These are phyloP conservation scores for Pherbina coryleti DNA, from an alignment of 2,888 invertebrate genomes.

Conservation along the genomic window DNA sequence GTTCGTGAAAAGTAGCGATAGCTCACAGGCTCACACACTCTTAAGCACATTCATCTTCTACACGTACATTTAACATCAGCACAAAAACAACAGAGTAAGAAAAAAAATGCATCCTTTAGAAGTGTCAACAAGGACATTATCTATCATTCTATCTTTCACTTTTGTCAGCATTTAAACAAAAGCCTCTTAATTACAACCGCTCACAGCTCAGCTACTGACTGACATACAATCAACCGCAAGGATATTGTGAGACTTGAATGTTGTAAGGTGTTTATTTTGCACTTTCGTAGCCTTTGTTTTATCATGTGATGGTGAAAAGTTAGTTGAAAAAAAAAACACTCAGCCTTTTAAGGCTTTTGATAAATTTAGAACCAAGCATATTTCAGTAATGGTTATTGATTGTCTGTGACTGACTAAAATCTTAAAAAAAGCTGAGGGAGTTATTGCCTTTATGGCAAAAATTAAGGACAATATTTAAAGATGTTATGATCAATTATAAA, in stretches of 20 bases:
- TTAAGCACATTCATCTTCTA: conserved; percentile 12
- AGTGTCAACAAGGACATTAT: conserved; percentile 65
- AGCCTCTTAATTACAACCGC: conserved; percentile 63
- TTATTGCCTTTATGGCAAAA: too few relatives aligned
- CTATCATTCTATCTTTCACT: conserved; percentile 67
- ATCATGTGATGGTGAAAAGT: not conserved
- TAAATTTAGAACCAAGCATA: conserved; percentile 36
- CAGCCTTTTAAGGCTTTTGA: conserved; percentile 8
- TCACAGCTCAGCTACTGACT: not conserved
- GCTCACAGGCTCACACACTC: conserved; percentile 38
- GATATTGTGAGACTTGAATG: not conserved
- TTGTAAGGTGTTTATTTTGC: not conserved
- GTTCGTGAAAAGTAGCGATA: conserved; percentile 13
- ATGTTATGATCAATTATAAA: too few relatives aligned
- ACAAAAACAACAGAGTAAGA: not conserved
- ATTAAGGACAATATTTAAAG: too few relatives aligned
- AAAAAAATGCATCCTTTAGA: conserved; percentile 55
- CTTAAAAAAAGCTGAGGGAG: too few relatives aligned
- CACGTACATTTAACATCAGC: not conserved
- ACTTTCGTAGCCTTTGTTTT: not conserved
- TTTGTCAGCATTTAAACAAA: conserved; percentile 68
- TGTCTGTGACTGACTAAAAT: too few relatives aligned
- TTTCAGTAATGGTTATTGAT: not conserved
- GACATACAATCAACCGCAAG: not conserved
- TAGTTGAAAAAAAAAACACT: too few relatives aligned